Base-by-base conservation (phyloP, 2,888 invertebrate genomes). In the Melitaea athalia region DNA sequence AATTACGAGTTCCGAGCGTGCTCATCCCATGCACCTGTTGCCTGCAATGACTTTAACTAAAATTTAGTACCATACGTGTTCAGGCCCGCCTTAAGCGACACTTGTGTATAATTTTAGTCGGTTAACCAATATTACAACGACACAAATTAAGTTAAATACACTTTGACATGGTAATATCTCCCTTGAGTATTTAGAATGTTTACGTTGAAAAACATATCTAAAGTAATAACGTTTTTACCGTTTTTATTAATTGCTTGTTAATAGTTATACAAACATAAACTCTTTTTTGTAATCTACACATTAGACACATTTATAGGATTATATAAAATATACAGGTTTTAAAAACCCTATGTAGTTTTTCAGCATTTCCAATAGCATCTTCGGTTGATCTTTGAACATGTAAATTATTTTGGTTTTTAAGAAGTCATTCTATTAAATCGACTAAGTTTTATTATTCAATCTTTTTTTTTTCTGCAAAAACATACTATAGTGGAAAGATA, bases 21-120 rank as follows among this genome's bases (percentile, higher is more conserved):
- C 86, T 86, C 89, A 89, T 89, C 88, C 81, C 76, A 77, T 79
- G 80, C 91, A 92, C 92, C 90, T 91, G 92, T 91, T 91, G 92
- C 91, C 85, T 69, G 71, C 72, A 80, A 85, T 85, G 85, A 88
- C 86, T 85, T 57, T 57, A 89, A 89, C 89, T 89, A 85, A 89
- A 89, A 90, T 91, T 90, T 90, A 89, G 87, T 87, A 79, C 79
- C 84, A 86, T 86, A 91, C 88, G 87, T 90, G 89, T 85, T 82
- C 84, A 81, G 83, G 82, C 83, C 75, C 77, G 77, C 77, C 83
- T 78, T 80, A 81, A 78, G 84, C 85, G 83, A 83, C 84, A 85
- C 85, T 87, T 88, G 87, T 88, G 83, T 85, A 86, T 88, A 88
- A 89, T 89, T 89, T 85, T 81, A 75, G 82, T 84, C 80, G 86